Conservation (phyloP, 2,888 invertebrate genomes). For the Sinohyriopsis cumingii region DNA sequence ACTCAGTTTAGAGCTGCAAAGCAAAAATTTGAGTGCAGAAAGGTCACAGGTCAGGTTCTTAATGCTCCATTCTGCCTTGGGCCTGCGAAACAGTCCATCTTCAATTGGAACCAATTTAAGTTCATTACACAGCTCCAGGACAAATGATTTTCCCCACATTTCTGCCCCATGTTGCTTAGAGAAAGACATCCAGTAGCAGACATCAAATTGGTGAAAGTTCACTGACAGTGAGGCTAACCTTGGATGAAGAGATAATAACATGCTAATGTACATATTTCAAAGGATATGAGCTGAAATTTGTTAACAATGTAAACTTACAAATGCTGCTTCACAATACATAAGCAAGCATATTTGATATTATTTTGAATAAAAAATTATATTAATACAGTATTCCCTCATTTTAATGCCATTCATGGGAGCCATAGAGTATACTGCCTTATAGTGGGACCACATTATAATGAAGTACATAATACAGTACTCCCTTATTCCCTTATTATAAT, state of each 20-base stretch:
- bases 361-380: no score
- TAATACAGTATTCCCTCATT: no score
- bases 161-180: conserved; percentile 88
- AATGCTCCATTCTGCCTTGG: conserved; percentile 91
- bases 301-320: neutral
- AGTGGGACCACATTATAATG: no score
- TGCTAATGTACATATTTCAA: neutral
- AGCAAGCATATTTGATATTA: no score
- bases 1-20: conserved; percentile 51
- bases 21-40: conserved; percentile 74
- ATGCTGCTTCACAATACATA: neutral
- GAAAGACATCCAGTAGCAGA: conserved; percentile 98
- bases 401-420: no score
- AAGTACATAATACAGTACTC: no score
- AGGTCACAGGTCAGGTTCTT: conserved; percentile 95
- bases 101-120: conserved; percentile 82
- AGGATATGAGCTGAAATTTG: neutral
- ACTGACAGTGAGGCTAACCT: conserved; percentile 88
- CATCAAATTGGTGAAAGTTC: conserved; percentile 84
- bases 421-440: no score
- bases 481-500: no score
- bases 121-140: conserved; percentile 60
- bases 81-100: conserved; percentile 87
- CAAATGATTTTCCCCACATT: conserved; percentile 62
- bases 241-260: conserved; percentile 19